A percentile compares a stretch with the other conserved stretches of the same genome.
phyloP scores from a whole-genome alignment of 2,888 invertebrate genomes.

The Dugesia japonica region DNA sequence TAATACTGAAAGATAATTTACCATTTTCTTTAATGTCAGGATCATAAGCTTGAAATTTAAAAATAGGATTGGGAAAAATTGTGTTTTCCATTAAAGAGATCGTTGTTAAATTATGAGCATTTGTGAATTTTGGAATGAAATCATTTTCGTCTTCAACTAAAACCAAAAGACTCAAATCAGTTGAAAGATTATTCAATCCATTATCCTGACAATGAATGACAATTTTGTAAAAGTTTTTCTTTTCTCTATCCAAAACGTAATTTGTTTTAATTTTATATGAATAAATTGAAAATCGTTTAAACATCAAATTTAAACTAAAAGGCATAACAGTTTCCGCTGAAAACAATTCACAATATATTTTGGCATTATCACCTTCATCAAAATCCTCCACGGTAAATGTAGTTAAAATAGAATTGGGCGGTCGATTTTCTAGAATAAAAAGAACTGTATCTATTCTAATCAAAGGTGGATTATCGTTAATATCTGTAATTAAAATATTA shows the following conservation, averaged over 20 bases:
- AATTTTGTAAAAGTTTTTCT: not conserved
- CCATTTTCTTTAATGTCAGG: constrained; percentile 7
- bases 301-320: not conserved
- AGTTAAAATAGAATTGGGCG: not conserved
- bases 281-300: not conserved
- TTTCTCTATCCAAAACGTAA: not conserved
- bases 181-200: not conserved
- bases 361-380: constrained; percentile 9
- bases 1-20: not conserved
- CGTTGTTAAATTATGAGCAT: not conserved
- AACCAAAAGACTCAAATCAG: not conserved
- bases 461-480: not conserved
- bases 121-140: not conserved
- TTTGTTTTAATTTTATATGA: not conserved
- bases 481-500: not conserved
- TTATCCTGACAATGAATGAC: not conserved
- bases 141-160: constrained; percentile 14
- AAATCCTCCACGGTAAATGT: not conserved
- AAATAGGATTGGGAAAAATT: not conserved
- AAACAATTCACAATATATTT: not conserved
- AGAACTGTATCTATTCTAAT: not conserved
- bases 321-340: not conserved
- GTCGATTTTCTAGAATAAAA: not conserved
- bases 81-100: not conserved
- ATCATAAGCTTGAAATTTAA: not conserved